A percentile compares a stretch with the other conserved stretches of the same genome.
Conservation (phyloP, 2,888 invertebrate species). For the Eumerus sabulonum region DNA sequence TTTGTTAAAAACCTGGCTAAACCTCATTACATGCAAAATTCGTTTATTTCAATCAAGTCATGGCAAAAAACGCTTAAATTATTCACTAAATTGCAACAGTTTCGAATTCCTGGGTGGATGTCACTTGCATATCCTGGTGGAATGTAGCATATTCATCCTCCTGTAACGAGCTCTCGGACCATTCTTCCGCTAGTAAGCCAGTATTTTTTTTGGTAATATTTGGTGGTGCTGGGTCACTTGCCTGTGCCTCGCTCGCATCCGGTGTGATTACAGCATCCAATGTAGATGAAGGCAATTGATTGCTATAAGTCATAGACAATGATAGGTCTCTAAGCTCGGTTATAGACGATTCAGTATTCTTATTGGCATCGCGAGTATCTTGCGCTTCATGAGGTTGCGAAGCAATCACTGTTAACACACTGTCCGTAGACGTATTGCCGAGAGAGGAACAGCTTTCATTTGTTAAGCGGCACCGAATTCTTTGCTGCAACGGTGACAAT, state of each 20-base stretch:
- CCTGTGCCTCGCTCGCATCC: background rate
- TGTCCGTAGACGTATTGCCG: constrained; percentile 27
- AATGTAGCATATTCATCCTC: constrained; percentile 38
- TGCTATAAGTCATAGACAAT: background rate
- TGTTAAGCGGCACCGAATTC: background rate
- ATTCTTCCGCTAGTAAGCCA: constrained; percentile 2
- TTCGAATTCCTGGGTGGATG: constrained; percentile 60
- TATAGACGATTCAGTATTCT: too few species aligned
- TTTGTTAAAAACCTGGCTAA: background rate
- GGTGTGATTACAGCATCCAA: background rate
- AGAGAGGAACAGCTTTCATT: constrained; percentile 3
- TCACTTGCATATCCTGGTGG: constrained; percentile 42
- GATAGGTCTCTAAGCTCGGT: too few species aligned
- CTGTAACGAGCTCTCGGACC: constrained; percentile 12
- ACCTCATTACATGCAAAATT: background rate
- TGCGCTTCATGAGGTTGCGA: constrained; percentile 27
- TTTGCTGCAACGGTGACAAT: background rate
- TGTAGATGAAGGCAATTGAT: constrained; percentile 1
- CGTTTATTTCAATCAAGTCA: background rate
- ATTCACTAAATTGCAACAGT: background rate
- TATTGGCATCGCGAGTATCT: background rate
- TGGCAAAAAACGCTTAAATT: background rate
- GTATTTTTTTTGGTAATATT: background rate
- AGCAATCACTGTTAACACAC: constrained; percentile 46
- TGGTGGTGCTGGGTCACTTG: background rate